A percentile compares a stretch with the other conserved stretches of the same genome.
Conservation (phyloP, 2,797 vertebrate species). For the Falco naumanni region DNA sequence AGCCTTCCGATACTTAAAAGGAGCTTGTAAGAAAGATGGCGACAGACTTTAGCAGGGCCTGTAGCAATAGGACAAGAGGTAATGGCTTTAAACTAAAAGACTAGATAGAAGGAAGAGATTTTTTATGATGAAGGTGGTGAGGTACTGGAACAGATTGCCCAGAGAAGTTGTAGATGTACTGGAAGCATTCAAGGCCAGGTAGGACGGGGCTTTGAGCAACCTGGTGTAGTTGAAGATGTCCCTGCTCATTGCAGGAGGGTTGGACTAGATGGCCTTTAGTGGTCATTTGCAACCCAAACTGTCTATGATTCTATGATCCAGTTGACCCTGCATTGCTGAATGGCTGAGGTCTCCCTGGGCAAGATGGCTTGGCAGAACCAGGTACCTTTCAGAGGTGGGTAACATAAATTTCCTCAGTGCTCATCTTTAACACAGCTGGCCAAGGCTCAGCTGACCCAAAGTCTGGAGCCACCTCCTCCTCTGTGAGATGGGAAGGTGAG, state of each 20-base stretch:
- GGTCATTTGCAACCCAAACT: neutral
- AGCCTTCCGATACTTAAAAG: neutral
- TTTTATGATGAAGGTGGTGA: neutral
- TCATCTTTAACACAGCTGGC: neutral
- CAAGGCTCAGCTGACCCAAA: neutral
- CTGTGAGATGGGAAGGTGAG: neutral
- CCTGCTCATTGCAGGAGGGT: neutral
- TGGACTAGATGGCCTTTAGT: neutral
- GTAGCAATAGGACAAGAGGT: neutral
- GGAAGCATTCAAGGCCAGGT: too few relatives aligned
- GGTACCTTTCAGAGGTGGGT: neutral
- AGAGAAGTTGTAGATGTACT: too few relatives aligned
- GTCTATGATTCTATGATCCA: neutral
- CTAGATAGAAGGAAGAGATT: neutral
- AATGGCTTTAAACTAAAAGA: neutral
- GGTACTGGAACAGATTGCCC: too few relatives aligned
- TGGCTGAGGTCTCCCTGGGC: neutral
- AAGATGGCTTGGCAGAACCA: neutral
- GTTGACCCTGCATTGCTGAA: neutral
- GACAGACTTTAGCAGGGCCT: neutral
- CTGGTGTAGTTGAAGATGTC: neutral
- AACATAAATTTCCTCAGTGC: neutral
- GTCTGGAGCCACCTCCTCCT: neutral
- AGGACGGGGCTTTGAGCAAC: neutral
- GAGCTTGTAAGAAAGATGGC: neutral